phyloP scores from a whole-genome alignment of 2,113 vertebrate genomes.

The Mustela nigripes region DNA sequence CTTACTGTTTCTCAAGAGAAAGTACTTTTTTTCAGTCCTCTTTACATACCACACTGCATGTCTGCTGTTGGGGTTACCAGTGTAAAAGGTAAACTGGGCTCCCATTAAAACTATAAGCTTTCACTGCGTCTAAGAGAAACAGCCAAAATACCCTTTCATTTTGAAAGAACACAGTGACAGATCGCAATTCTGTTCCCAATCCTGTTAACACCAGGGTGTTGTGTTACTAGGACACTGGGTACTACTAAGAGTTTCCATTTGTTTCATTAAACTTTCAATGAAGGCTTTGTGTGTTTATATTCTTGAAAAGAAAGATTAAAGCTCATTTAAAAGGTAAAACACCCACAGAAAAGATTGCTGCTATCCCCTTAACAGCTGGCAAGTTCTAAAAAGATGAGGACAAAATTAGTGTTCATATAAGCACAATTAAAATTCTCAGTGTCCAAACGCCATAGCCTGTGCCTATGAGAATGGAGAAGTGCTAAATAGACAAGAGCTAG shows the following conservation, averaged over 20 bases:
- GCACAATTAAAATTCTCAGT: slow-evolving; percentile 2
- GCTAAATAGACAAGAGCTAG: neutral
- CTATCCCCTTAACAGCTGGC: slow-evolving; percentile 62
- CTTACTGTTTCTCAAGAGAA: neutral
- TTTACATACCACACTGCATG: neutral
- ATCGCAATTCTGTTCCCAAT: slow-evolving; percentile 65
- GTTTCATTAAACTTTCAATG: slow-evolving; percentile 73
- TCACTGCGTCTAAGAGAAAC: slow-evolving; percentile 44
- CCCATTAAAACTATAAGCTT: neutral
- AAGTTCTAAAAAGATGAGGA: slow-evolving; percentile 45
- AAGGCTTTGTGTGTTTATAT: slow-evolving; percentile 67
- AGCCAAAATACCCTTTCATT: slow-evolving; percentile 48
- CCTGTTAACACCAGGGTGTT: slow-evolving; percentile 68
- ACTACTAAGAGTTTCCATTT: slow-evolving; percentile 65
- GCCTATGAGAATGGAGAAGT: slow-evolving; percentile 8
- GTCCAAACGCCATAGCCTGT: slow-evolving; percentile 16
- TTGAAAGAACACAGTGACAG: slow-evolving; percentile 64
- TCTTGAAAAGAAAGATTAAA: slow-evolving; percentile 65
- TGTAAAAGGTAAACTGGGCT: neutral
- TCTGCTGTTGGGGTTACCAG: neutral
- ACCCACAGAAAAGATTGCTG: slow-evolving; percentile 60
- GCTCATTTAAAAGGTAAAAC: slow-evolving; percentile 54
- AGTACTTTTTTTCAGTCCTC: neutral
- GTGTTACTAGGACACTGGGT: slow-evolving; percentile 50
- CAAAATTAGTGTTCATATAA: slow-evolving; percentile 28